A percentile compares a stretch with the other conserved stretches of the same genome.
These are phyloP conservation scores for Xiphydria camelus DNA, from an alignment of 2,888 invertebrate species.

Conservation along the genomic window DNA sequence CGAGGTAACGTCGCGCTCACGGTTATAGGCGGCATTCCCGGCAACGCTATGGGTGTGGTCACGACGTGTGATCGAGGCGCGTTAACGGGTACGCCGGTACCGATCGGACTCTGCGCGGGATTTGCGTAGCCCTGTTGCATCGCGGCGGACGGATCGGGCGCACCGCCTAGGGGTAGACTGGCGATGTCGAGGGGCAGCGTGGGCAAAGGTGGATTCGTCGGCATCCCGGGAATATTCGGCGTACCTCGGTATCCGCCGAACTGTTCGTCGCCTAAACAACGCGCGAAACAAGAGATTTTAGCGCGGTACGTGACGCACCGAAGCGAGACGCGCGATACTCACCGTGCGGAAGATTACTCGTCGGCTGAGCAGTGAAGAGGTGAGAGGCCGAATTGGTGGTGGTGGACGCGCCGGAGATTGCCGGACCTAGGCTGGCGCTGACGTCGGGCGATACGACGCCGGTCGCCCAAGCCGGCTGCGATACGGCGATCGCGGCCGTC, in stretches of 20 bases:
- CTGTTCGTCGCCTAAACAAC: too few relatives aligned
- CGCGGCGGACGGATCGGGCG: constrained; percentile 8
- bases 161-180: constrained; percentile 4
- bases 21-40: constrained; percentile 80
- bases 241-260: constrained; percentile 34
- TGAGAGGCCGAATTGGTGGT: constrained; percentile 39
- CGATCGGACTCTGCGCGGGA: constrained; percentile 35
- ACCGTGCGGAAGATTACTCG: constrained; percentile 33
- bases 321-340: constrained; percentile 16
- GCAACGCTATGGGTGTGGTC: constrained; percentile 71
- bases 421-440: constrained; percentile 63
- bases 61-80: constrained; percentile 53
- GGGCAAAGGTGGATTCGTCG: constrained; percentile 39
- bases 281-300: neutral
- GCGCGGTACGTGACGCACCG: neutral
- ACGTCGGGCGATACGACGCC: constrained; percentile 46
- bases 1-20: constrained; percentile 74
- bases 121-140: constrained; percentile 20
- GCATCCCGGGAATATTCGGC: constrained; percentile 54
- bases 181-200: constrained; percentile 19
- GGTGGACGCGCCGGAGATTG: constrained; percentile 60
- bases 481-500: constrained; percentile 5
- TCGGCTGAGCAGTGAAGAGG: constrained; percentile 32
- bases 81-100: constrained; percentile 48
- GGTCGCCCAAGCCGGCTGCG: constrained; percentile 27